phyloP scores from a whole-genome alignment of 2,797 vertebrate species.

The Morus bassanus region DNA sequence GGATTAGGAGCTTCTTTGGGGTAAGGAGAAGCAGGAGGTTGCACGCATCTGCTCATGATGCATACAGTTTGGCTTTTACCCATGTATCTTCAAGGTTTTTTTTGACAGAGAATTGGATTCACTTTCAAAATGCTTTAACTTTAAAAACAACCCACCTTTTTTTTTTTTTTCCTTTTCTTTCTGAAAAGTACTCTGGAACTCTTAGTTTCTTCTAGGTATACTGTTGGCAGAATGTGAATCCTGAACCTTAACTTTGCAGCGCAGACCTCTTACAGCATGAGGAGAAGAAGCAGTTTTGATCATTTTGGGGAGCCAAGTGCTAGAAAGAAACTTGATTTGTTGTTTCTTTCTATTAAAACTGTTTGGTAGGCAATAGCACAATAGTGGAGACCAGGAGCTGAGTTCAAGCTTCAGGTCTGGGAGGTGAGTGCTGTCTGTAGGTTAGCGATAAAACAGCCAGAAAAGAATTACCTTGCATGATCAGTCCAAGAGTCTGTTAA shows the following conservation, averaged over 20 bases:
- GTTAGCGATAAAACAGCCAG: neutral
- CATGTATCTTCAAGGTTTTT: neutral
- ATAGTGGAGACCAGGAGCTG: neutral
- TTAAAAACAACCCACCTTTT: neutral
- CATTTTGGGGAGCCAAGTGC: neutral
- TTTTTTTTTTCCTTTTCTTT: neutral
- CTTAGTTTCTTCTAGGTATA: neutral
- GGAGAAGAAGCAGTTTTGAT: neutral
- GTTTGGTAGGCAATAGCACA: neutral
- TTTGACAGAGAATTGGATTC: neutral
- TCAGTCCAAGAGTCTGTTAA: neutral
- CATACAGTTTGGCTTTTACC: neutral
- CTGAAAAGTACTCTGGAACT: neutral
- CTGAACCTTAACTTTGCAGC: neutral
- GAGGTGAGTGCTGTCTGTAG: neutral
- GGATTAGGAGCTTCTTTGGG: neutral
- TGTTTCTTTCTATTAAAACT: neutral
- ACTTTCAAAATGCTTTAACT: neutral
- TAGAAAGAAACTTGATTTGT: neutral
- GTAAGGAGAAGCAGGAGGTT: constrained; percentile 13
- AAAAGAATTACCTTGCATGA: neutral
- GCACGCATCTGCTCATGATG: neutral
- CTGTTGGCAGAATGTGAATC: neutral
- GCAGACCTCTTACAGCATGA: neutral
- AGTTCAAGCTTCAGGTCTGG: neutral